These are phyloP conservation scores for Julus scanicus DNA, from an alignment of 2,888 invertebrate species.

Conservation along the genomic window DNA sequence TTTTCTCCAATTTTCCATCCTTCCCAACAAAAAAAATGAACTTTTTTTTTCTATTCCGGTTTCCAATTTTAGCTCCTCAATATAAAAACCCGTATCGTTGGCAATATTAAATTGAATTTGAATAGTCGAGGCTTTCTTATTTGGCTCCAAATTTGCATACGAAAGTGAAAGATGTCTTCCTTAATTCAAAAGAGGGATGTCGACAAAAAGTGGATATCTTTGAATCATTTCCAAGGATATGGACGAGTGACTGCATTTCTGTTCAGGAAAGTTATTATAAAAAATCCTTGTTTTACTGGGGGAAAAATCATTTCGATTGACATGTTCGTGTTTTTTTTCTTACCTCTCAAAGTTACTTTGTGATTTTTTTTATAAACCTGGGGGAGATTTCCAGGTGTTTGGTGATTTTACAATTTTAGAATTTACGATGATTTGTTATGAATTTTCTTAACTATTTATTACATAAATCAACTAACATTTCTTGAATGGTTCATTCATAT, in stretches of 20 bases:
- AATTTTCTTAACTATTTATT: too few relatives aligned
- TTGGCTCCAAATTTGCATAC: constrained; percentile 27
- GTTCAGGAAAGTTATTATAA: background rate
- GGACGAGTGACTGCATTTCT: background rate
- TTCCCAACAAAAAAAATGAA: constrained; percentile 1
- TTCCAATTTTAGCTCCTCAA: background rate
- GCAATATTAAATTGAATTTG: constrained; percentile 42
- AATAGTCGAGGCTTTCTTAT: constrained; percentile 20
- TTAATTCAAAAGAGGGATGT: constrained; percentile 12
- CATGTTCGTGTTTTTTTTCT: too few relatives aligned
- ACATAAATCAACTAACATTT: too few relatives aligned
- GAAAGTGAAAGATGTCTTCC: constrained; percentile 39
- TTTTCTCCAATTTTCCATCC: constrained; percentile 35
- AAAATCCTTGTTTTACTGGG: background rate
- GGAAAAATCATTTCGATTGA: too few relatives aligned
- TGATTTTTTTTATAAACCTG: too few relatives aligned
- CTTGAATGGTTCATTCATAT: too few relatives aligned
- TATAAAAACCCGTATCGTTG: background rate
- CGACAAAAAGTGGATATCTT: background rate
- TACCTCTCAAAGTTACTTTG: too few relatives aligned
- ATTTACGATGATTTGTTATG: too few relatives aligned
- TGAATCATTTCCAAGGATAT: background rate
- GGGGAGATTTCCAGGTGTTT: too few relatives aligned
- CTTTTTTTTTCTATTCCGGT: background rate
- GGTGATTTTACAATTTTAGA: too few relatives aligned